Evolutionary conservation across 1,140 invertebrate species (phyloP), one percentile per base, ranked within the genome.

Genomic region (Cepaea nemoralis): DNA sequence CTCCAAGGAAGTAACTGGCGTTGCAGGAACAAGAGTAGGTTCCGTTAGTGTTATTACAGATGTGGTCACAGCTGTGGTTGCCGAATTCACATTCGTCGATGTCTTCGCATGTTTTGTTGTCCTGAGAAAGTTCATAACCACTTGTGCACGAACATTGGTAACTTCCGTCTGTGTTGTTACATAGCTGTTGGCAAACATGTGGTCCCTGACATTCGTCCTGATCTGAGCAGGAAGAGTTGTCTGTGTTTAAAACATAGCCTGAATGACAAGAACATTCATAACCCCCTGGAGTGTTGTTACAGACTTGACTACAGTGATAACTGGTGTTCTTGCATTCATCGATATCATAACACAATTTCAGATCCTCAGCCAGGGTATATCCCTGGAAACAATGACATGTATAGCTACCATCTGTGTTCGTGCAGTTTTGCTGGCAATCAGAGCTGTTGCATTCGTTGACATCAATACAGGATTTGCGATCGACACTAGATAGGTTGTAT

Each of bases 241-340:
- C 77, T 2, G 16, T 59, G 22, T 24, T 22, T 33, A 84, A 75
- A 6, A 24, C 63, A 67, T 73, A 83, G 1, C 78, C 81, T 1
- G 8, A 12, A n/a, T 42, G n/a, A 83, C 88, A 89, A 0, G 35
- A 27, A 77, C 87, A 88, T 35, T 73, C 24, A 45, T 82, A 85
- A 3, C 81, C 81, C 8, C 85, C 86, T 16, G 75, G 24, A 3
- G 77, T 80, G 48, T 86, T 87, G 0, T 83, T 48, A 70, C 87
- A 88, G 0, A 86, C 77, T 55, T 92, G 91, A 77, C 85, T 82
- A 83, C 91, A 91, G 2, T 83, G 85, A 5, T 86, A 88, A 78
- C 90, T 91, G 22, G 85, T 78, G 3, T 80, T 71, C 16, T 84
- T 37, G 71, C 90, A 91, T 80, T 91, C 90, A 73, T 91, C 87